Conservation (phyloP, 2,113 vertebrate genomes). For the Etheostoma cragini region DNA sequence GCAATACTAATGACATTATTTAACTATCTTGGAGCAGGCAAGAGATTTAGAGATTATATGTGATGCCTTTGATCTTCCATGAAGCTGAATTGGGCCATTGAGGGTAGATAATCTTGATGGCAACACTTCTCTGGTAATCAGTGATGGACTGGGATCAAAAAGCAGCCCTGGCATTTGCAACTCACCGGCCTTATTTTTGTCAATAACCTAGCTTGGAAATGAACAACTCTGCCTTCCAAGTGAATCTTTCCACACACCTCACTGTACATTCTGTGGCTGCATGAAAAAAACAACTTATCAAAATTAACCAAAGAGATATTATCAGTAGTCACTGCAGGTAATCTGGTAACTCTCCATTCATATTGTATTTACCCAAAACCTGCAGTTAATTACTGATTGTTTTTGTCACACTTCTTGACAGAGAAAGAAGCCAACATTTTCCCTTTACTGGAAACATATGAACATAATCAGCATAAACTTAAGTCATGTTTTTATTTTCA, state of each 20-base stretch:
- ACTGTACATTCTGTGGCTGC: no score
- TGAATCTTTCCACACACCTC: no score
- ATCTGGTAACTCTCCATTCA: neutral
- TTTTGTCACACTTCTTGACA: neutral
- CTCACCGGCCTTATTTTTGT: no score
- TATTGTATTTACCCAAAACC: neutral
- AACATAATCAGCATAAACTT: slow-evolving; percentile 6
- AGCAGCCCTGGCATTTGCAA: no score
- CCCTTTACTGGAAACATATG: neutral
- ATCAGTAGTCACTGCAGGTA: neutral
- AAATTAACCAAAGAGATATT: no score
- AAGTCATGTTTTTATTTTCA: slow-evolving; percentile 2
- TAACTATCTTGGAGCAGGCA: neutral
- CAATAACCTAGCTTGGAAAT: no score
- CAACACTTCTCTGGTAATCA: slow-evolving; percentile 1
- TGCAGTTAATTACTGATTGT: slow-evolving; percentile 26
- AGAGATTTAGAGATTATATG: slow-evolving; percentile 12
- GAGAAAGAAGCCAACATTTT: neutral
- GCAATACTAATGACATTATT: neutral
- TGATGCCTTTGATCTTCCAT: slow-evolving; percentile 40
- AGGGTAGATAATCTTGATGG: slow-evolving; percentile 6
- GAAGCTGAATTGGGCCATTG: slow-evolving; percentile 33
- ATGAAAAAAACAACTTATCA: no score
- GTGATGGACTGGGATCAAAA: no score
- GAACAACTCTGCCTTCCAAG: no score